A percentile compares a stretch with the other conserved stretches of the same genome.
Conservation (phyloP, 2,797 vertebrate species). For the Bufotes viridis region DNA sequence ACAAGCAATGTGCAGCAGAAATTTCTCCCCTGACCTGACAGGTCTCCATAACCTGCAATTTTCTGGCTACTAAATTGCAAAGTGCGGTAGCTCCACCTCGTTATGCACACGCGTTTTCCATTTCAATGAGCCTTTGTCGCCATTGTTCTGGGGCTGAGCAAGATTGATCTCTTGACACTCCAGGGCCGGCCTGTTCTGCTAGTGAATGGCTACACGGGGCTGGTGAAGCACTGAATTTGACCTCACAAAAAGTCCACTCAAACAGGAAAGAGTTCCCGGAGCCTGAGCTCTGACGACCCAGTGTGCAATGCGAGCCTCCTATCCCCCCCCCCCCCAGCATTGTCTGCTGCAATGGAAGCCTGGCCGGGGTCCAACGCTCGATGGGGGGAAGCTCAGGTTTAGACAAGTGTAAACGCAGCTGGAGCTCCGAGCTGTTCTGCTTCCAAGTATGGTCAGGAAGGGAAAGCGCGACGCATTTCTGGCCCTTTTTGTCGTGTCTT, state of each 20-base stretch:
- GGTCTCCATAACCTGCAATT: not conserved
- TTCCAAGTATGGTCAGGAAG: slow-evolving; percentile 57
- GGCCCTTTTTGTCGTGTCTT: not conserved
- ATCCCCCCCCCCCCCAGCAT: not conserved
- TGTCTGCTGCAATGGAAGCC: slow-evolving; percentile 32
- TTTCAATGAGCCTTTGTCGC: slow-evolving; percentile 52
- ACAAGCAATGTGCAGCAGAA: not conserved
- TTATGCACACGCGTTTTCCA: slow-evolving; percentile 48
- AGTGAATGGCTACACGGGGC: slow-evolving; percentile 44
- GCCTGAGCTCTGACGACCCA: not conserved
- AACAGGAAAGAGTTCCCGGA: slow-evolving; percentile 43
- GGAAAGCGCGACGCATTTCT: not conserved
- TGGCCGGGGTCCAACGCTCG: slow-evolving; percentile 43
- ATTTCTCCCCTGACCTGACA: not conserved
- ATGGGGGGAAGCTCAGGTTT: slow-evolving; percentile 12
- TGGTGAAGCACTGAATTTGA: slow-evolving; percentile 44
- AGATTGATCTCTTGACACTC: slow-evolving; percentile 34
- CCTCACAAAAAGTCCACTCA: slow-evolving; percentile 35
- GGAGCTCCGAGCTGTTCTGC: slow-evolving; percentile 26
- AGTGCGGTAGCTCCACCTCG: not conserved
- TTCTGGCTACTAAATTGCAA: slow-evolving; percentile 4
- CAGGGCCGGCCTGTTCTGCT: slow-evolving; percentile 23
- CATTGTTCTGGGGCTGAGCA: slow-evolving; percentile 38
- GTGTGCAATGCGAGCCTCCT: not conserved
- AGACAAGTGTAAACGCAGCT: slow-evolving; percentile 44